A percentile compares a stretch with the other conserved stretches of the same genome.
These are phyloP conservation scores for Morinoia aosen DNA, from an alignment of 2,888 invertebrate species.

Conservation along the genomic window DNA sequence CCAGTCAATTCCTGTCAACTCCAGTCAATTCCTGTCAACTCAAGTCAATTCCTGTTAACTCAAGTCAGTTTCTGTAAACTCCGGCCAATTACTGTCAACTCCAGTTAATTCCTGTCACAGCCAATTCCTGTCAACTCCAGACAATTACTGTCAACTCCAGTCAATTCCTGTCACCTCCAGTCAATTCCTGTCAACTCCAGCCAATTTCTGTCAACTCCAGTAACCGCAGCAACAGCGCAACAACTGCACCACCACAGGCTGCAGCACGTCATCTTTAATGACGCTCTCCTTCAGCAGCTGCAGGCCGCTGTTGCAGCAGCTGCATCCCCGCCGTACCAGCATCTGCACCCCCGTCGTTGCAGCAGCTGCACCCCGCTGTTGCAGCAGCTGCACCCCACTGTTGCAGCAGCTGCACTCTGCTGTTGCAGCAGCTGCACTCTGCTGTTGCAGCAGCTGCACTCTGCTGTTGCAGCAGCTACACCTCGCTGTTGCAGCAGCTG, in stretches of 20 bases:
- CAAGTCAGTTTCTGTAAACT: too few species aligned
- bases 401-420: not conserved
- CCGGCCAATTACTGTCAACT: too few species aligned
- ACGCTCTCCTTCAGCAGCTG: too few species aligned
- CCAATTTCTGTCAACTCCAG: not conserved
- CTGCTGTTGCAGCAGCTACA: not conserved
- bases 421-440: not conserved
- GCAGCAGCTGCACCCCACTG: not conserved
- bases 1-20: too few species aligned
- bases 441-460: not conserved
- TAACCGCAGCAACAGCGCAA: not conserved
- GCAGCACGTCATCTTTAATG: constrained; percentile 31
- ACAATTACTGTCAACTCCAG: too few species aligned
- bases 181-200: too few species aligned
- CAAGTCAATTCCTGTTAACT: too few species aligned
- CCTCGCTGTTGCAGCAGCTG: too few species aligned
- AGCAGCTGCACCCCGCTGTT: not conserved
- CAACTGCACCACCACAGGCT: not conserved
- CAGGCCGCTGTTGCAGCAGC: too few species aligned
- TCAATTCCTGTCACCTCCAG: too few species aligned
- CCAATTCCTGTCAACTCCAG: not conserved
- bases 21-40: too few species aligned
- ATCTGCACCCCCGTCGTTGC: not conserved
- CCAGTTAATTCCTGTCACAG: too few species aligned
- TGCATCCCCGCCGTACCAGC: not conserved